phyloP scores from a whole-genome alignment of 2,797 vertebrate genomes.

The Fundulus diaphanus region DNA sequence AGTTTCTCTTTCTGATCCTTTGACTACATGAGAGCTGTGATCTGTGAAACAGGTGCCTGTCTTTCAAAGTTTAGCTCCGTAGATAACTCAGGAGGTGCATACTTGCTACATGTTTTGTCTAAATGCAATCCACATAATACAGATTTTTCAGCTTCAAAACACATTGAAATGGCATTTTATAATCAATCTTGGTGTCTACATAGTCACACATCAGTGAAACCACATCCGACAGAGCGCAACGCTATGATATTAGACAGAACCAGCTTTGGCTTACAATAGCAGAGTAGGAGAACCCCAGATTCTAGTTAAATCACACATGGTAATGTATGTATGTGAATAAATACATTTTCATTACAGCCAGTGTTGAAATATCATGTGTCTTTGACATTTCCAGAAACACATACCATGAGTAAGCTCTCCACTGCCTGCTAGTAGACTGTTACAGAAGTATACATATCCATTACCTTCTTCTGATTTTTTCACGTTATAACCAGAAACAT shows the following conservation, averaged over 20 bases:
- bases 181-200: neutral
- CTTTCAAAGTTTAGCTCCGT: slow-evolving; percentile 50
- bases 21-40: slow-evolving; percentile 55
- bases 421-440: slow-evolving; percentile 18
- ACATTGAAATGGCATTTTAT: neutral
- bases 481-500: neutral
- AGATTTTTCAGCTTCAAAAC: neutral
- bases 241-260: slow-evolving; percentile 23
- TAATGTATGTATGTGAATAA: slow-evolving; percentile 57
- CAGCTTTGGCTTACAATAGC: slow-evolving; percentile 18
- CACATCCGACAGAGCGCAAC: neutral
- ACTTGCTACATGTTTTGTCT: slow-evolving; percentile 12
- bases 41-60: slow-evolving; percentile 49
- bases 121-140: neutral
- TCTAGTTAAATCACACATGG: slow-evolving; percentile 35
- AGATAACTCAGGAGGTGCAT: slow-evolving; percentile 54
- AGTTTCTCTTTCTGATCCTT: slow-evolving; percentile 31
- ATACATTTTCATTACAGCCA: slow-evolving; percentile 12
- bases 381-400: slow-evolving; percentile 51
- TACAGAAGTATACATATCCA: neutral
- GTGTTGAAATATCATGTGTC: slow-evolving; percentile 33
- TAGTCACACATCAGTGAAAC: neutral
- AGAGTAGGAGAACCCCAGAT: slow-evolving; percentile 16
- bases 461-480: neutral
- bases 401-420: slow-evolving; percentile 41